These are phyloP conservation scores for Heliconius charithonia DNA, from an alignment of 2,888 invertebrate genomes.

Conservation along the genomic window DNA sequence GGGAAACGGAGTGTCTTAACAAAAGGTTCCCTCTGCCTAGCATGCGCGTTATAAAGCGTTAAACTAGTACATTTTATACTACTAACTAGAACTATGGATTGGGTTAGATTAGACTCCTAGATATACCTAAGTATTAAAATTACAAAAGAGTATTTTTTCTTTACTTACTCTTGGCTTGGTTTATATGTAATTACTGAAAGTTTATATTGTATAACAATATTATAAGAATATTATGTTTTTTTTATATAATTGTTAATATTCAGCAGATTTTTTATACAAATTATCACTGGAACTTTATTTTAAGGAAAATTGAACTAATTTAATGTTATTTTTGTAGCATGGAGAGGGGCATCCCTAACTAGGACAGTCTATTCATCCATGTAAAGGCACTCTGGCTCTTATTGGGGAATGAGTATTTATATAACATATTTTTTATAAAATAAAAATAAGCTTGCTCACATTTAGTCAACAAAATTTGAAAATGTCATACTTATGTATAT, in stretches of 20 bases:
- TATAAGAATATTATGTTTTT: too few relatives aligned
- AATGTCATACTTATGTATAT: too few relatives aligned
- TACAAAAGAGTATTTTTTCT: too few relatives aligned
- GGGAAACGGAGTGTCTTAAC: too few relatives aligned
- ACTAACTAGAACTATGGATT: not conserved
- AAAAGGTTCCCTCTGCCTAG: too few relatives aligned
- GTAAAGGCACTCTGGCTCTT: not conserved
- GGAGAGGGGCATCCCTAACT: not conserved
- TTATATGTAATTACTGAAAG: too few relatives aligned
- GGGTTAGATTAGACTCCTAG: not conserved
- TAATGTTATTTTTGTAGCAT: not conserved
- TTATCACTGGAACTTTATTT: not conserved
- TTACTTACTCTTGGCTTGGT: too few relatives aligned
- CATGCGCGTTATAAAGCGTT: too few relatives aligned
- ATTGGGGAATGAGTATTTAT: not conserved
- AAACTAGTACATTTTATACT: too few relatives aligned
- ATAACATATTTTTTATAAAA: not conserved
- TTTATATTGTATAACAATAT: too few relatives aligned
- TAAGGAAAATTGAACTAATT: not conserved
- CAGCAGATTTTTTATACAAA: not conserved
- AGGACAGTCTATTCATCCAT: not conserved
- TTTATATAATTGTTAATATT: not conserved
- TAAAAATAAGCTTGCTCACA: not conserved
- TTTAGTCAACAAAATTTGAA: too few relatives aligned
- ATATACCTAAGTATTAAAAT: not conserved